Percentiles rank a stretch among this genome's conserved stretches.
phyloP scores from a whole-genome alignment of 1,140 invertebrate species.

The Penaeus indicus region DNA sequence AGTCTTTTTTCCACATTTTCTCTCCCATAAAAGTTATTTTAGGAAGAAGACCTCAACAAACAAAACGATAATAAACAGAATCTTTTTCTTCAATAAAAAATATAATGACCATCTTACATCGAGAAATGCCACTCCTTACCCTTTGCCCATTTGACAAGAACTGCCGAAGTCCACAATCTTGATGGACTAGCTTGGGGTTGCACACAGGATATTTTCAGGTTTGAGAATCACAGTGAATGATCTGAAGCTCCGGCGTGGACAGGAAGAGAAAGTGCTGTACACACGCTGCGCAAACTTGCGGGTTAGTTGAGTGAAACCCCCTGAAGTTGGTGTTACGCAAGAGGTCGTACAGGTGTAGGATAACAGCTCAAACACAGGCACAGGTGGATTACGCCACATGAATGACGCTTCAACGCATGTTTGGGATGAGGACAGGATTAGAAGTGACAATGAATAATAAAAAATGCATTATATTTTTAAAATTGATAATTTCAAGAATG shows the following conservation, averaged over 20 bases:
- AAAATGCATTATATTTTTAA: neutral
- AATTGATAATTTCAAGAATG: neutral
- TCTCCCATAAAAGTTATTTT: too few relatives aligned
- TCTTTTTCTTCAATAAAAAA: neutral
- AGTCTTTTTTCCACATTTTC: too few relatives aligned
- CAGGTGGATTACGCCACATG: conserved; percentile 99
- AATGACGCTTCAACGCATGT: conserved; percentile 98
- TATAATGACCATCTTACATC: neutral
- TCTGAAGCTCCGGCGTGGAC: conserved; percentile 98
- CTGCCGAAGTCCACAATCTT: conserved; percentile 99
- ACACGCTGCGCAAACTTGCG: conserved; percentile 99
- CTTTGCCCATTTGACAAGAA: conserved; percentile 98
- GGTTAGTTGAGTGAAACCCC: conserved; percentile 98
- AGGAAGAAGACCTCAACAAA: neutral
- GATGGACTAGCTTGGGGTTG: conserved; percentile 98
- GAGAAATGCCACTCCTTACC: conserved; percentile 78
- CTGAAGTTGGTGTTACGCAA: conserved; percentile 99
- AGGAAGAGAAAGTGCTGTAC: conserved; percentile 98
- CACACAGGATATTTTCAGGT: conserved; percentile 99
- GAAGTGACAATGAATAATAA: neutral
- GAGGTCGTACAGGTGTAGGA: conserved; percentile 99
- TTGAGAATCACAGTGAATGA: conserved; percentile 99
- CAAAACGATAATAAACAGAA: neutral
- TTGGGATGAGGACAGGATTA: conserved; percentile 70
- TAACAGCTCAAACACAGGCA: conserved; percentile 99